Evolutionary conservation across 1,140 invertebrate species (phyloP).

Genomic region (Zaprionus davidi): DNA sequence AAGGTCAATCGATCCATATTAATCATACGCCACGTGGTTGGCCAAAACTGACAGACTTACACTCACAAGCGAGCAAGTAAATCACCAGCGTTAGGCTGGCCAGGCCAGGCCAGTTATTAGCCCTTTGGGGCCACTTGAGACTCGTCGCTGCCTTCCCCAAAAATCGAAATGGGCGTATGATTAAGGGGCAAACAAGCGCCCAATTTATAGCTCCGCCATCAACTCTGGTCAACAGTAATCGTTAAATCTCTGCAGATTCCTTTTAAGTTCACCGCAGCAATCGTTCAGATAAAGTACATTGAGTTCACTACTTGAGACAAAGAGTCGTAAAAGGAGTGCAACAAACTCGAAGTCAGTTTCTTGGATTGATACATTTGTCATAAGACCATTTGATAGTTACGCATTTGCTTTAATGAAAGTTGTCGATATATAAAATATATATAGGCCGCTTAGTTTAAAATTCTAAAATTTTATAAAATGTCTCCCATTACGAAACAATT

Average conservation of each 20-base stretch:
- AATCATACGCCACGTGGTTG: conserved; percentile 8
- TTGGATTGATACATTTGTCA: not conserved
- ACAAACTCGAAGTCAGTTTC: not conserved
- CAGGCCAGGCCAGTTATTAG: not conserved
- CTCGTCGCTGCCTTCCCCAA: not conserved
- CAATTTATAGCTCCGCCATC: conserved; percentile 4
- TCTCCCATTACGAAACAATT: too few relatives aligned
- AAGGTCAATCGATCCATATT: not conserved
- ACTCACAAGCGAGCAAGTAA: conserved; percentile 2
- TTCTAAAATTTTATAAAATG: too few relatives aligned
- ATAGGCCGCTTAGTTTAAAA: too few relatives aligned
- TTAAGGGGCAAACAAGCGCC: not conserved
- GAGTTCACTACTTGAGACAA: not conserved
- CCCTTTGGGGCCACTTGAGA: conserved; percentile 13
- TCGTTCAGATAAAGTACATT: not conserved
- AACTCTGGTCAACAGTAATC: not conserved
- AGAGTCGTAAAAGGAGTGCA: not conserved
- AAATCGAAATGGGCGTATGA: conserved; percentile 8
- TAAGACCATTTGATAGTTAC: not conserved
- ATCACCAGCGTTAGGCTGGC: conserved; percentile 13
- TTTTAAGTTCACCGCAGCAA: not conserved
- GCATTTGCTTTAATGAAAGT: not conserved
- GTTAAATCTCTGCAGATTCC: conserved; percentile 7
- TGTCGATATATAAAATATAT: too few relatives aligned
- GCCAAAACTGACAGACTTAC: not conserved